Conservation (phyloP, 1,140 invertebrate species). For the Drosophila triauraria region DNA sequence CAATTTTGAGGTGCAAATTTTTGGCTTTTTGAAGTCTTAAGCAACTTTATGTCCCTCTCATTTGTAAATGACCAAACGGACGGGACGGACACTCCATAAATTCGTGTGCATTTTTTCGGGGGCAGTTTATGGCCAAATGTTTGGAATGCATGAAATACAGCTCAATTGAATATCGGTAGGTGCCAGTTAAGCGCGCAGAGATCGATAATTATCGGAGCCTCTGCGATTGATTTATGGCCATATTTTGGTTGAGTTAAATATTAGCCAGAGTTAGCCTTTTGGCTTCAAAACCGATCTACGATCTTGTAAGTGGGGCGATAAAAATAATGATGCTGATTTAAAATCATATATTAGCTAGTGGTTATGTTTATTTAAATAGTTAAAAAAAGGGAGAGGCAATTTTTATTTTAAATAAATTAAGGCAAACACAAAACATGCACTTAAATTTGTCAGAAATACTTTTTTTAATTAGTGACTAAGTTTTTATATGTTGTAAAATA, state of each 20-base stretch:
- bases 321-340: too few species aligned
- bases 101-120: conserved; percentile 1
- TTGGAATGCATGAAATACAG: conserved; percentile 54
- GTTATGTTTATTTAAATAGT: too few species aligned
- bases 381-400: too few species aligned
- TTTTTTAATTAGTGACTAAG: too few species aligned
- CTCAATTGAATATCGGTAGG: conserved; percentile 40
- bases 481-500: too few species aligned
- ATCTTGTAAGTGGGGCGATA: neutral
- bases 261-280: conserved; percentile 2
- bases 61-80: conserved; percentile 31
- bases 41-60: conserved; percentile 46
- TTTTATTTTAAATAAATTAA: too few species aligned
- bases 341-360: too few species aligned
- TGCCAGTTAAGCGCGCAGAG: conserved; percentile 32
- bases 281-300: neutral
- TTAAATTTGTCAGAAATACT: too few species aligned
- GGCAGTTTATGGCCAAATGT: conserved; percentile 40
- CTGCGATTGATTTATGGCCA: conserved; percentile 28
- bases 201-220: conserved; percentile 41
- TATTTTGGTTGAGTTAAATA: conserved; percentile 18
- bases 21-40: conserved; percentile 19
- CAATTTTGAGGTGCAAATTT: conserved; percentile 56
- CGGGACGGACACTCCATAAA: conserved; percentile 31
- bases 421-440: too few species aligned